phyloP scores from a whole-genome alignment of 2,113 vertebrate genomes.

The Taurulus bubalis region DNA sequence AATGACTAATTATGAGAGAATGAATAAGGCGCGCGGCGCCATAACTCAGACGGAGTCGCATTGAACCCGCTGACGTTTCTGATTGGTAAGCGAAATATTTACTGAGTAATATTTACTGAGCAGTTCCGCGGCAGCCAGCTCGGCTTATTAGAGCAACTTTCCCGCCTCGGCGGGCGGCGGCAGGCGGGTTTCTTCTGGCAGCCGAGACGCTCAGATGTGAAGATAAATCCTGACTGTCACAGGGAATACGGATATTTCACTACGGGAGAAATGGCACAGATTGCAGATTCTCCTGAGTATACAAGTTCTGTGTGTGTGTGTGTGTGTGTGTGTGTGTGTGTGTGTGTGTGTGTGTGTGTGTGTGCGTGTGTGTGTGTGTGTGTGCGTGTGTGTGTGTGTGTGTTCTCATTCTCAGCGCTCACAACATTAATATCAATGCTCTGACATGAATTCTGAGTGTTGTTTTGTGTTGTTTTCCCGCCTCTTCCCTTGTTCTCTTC shows the following conservation, averaged over 20 bases:
- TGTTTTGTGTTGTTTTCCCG: neutral
- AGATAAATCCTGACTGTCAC: slow-evolving; percentile 64
- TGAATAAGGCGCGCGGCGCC: neutral
- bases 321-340: slow-evolving; percentile 6
- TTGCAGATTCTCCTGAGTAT: slow-evolving; percentile 52
- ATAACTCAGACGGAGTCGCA: slow-evolving; percentile 10
- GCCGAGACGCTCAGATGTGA: slow-evolving; percentile 41
- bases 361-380: slow-evolving; percentile 9
- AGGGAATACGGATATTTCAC: slow-evolving; percentile 52
- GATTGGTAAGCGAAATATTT: slow-evolving; percentile 65
- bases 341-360: neutral
- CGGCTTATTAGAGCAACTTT: slow-evolving; percentile 69
- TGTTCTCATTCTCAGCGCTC: no score
- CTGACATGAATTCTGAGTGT: no score
- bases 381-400: slow-evolving; percentile 1
- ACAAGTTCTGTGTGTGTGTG: neutral
- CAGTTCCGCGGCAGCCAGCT: slow-evolving; percentile 45
- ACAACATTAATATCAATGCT: no score
- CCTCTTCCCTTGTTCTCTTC: no score
- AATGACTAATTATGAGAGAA: slow-evolving; percentile 61
- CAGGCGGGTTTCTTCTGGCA: slow-evolving; percentile 25
- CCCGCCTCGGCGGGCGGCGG: slow-evolving; percentile 17
- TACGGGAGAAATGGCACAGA: slow-evolving; percentile 60
- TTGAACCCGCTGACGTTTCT: slow-evolving; percentile 45
- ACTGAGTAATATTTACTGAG: slow-evolving; percentile 63